Evolutionary conservation across 1,140 invertebrate species (phyloP), one percentile per base, ranked within the genome.

Genomic region (Pogonomyrmex californicus): DNA sequence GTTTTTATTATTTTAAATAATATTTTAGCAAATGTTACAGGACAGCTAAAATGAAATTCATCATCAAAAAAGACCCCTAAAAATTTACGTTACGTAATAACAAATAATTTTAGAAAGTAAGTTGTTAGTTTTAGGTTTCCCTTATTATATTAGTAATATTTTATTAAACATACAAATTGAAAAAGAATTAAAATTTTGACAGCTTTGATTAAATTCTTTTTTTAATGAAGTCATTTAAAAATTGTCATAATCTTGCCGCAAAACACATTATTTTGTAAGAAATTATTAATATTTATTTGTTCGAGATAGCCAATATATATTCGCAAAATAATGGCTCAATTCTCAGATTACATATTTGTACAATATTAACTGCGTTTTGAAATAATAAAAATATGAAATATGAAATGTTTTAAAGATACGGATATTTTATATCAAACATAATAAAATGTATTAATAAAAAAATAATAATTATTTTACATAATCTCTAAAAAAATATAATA

Each of bases 241-340:
- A 23, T 23, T 23, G 23, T 30, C 87, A 30, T 51, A 89, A 54
- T 65, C 58, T 81, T 82, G 49, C 49, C 7, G 75, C 56, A 23
- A 89, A 63, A 81, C 23, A 1, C n/a, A 62, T 68, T 68, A 81
- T 78, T 87, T 81, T 56, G 77, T 58, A 73, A 89, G 41, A 65
- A 85, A 85, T 63, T 17, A 41, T 58, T 60, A 58, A 60, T 78
- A 66, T 75, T 54, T 56, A 58, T 78, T 78, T 51, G 14, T 23
- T 7, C 36, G 14, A 36, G 17, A 33, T 47, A n/a, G 0, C 17
- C 12, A 49, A 70, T 30, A 23, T 30, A 83, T 63, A 56, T 73
- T 56, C 14, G 54, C n/a, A 54, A 77, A 65, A 44, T 54, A 88
- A 62, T 51, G 65, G 54, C 65, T 85, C 12, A 38, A 44, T 78